phyloP scores from a whole-genome alignment of 2,113 vertebrate genomes.

The Carollia perspicillata region DNA sequence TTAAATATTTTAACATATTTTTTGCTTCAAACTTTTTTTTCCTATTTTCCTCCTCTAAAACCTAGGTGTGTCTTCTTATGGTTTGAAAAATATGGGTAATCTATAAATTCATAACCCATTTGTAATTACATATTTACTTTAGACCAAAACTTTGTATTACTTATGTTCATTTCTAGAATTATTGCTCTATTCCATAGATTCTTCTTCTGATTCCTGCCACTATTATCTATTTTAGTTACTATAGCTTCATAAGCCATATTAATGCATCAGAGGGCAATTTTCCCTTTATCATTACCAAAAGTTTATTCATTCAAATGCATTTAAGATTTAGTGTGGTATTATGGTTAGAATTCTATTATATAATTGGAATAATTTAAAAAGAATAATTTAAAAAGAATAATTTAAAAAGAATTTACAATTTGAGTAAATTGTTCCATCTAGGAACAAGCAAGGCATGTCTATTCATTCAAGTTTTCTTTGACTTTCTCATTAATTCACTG shows the following conservation, averaged over 20 bases:
- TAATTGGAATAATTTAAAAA: not conserved
- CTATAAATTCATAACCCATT: not conserved
- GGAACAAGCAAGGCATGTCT: not conserved
- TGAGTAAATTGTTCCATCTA: slow-evolving; percentile 13
- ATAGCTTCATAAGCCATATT: not conserved
- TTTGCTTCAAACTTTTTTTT: too few species aligned
- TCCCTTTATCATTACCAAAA: not conserved
- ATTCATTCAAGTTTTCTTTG: not conserved
- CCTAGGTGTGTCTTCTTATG: too few species aligned
- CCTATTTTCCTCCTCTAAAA: too few species aligned
- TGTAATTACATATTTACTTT: not conserved
- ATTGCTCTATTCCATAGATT: not conserved
- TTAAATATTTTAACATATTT: too few species aligned
- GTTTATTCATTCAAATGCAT: not conserved
- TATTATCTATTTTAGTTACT: not conserved
- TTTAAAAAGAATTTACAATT: not conserved
- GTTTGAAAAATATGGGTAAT: not conserved
- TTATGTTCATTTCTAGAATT: not conserved
- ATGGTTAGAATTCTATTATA: not conserved
- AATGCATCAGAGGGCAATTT: not conserved
- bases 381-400: not conserved
- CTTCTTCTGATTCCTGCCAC: not conserved
- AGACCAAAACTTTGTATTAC: not conserved
- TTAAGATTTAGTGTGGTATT: not conserved
- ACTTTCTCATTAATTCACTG: not conserved